Evolutionary conservation across 2,797 vertebrate species (phyloP).

Genomic region (Enteromius treurensis): DNA sequence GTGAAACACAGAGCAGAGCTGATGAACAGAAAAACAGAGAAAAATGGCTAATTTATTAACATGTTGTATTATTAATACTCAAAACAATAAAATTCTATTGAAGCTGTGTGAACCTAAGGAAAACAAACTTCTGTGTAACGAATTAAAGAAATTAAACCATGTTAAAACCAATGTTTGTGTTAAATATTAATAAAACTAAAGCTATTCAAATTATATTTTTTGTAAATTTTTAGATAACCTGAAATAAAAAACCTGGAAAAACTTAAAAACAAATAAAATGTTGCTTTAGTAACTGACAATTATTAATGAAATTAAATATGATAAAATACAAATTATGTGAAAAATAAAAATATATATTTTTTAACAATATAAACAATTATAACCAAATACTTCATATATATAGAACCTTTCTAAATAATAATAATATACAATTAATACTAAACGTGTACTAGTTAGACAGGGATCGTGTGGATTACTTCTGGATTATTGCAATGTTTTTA

Average conservation of each 20-base stretch:
- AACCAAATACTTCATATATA: no score
- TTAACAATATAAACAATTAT: no score
- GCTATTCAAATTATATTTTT: background rate
- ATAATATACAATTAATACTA: no score
- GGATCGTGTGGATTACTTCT: no score
- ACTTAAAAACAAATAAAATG: background rate
- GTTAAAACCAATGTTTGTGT: background rate
- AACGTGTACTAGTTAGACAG: no score
- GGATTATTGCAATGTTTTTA: no score
- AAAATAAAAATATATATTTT: no score
- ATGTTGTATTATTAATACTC: background rate
- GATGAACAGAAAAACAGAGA: constrained; percentile 41
- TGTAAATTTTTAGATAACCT: background rate
- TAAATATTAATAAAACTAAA: background rate
- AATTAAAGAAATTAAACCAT: background rate
- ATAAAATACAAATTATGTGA: no score
- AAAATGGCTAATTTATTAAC: background rate
- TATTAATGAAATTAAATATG: no score
- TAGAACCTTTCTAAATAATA: no score
- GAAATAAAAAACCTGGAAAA: background rate
- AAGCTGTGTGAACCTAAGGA: background rate
- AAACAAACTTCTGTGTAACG: background rate
- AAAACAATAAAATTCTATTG: background rate
- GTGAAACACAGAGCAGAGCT: constrained; percentile 94
- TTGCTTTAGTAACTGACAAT: background rate